Evolutionary conservation across 2,888 invertebrate species (phyloP).

Genomic region (Tipula vernalis): DNA sequence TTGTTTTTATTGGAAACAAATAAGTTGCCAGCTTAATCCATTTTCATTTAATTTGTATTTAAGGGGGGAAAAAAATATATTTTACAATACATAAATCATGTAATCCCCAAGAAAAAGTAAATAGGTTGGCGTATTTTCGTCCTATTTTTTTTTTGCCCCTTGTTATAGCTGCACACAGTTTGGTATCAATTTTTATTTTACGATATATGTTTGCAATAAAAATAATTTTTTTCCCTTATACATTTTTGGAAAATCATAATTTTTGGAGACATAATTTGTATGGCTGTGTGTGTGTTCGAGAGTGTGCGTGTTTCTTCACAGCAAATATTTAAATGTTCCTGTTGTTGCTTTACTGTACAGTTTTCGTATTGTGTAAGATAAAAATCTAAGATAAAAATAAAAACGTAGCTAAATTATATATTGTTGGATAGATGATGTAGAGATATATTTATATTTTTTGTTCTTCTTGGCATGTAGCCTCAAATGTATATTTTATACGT

Average conservation of each 20-base stretch:
- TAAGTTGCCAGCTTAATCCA: neutral
- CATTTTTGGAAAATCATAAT: neutral
- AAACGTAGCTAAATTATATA: neutral
- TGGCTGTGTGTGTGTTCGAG: no score
- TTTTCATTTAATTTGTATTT: neutral
- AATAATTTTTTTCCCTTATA: neutral
- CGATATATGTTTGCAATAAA: neutral
- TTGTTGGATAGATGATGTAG: neutral
- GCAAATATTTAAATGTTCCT: neutral
- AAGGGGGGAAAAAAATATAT: neutral
- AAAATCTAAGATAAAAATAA: conserved; percentile 4
- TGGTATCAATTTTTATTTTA: neutral
- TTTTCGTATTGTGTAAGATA: neutral
- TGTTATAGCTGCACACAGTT: neutral
- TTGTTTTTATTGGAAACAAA: neutral
- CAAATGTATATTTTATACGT: neutral
- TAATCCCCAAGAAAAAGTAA: neutral
- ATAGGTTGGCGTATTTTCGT: neutral
- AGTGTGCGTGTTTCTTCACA: no score
- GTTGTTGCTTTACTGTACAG: neutral
- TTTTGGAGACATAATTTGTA: neutral
- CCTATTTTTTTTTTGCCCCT: neutral
- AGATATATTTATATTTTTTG: neutral
- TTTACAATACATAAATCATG: neutral
- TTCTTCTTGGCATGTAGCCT: neutral